Percentiles rank a stretch among this genome's conserved stretches.
Conservation (phyloP, 2,113 vertebrate species). For the Pangasianodon gigas region DNA sequence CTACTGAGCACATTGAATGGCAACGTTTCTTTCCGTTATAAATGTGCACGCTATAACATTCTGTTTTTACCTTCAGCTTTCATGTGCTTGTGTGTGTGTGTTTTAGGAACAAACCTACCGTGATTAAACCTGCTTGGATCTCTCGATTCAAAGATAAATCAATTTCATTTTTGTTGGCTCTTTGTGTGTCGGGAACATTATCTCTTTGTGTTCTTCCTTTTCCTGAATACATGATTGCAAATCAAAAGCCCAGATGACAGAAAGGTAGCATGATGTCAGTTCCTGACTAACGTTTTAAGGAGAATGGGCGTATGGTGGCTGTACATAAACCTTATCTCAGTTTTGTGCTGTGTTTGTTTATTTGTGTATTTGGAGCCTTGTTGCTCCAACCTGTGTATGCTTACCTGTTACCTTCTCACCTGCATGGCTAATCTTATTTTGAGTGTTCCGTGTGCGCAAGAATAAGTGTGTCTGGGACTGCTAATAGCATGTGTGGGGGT, state of each 20-base stretch:
- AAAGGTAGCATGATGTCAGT: conserved; percentile 58
- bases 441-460: not conserved
- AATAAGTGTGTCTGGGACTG: not conserved
- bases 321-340: not conserved
- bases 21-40: not conserved
- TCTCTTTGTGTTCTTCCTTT: not conserved
- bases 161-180: conserved; percentile 53
- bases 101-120: conserved; percentile 31
- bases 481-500: not conserved
- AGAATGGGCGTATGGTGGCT: conserved; percentile 10
- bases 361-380: not conserved
- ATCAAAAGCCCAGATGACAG: conserved; percentile 59
- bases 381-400: not conserved
- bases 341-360: not conserved
- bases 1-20: not conserved
- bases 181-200: conserved; percentile 47
- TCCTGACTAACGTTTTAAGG: conserved; percentile 63
- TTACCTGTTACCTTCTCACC: conserved; percentile 12
- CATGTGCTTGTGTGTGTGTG: not conserved
- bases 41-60: not conserved
- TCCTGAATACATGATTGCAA: conserved; percentile 56
- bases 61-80: not conserved
- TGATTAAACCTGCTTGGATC: conserved; percentile 38
- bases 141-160: conserved; percentile 61
- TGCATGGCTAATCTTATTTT: conserved; percentile 9